Evolutionary conservation across 2,113 vertebrate genomes (phyloP).

Genomic region (Nesoenas mayeri): DNA sequence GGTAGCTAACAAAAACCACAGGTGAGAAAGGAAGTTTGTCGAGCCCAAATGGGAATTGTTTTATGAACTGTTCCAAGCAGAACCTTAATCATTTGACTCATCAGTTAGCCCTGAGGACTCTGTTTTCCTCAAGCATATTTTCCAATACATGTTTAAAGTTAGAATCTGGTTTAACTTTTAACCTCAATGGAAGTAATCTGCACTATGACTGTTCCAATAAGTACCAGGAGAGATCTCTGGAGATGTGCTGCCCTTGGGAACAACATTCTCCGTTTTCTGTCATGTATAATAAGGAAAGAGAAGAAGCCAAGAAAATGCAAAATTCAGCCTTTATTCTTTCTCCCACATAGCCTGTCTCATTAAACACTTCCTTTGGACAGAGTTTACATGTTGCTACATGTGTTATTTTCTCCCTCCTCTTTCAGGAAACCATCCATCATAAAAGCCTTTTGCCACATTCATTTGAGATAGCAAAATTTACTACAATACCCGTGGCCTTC

Average conservation of each 20-base stretch:
- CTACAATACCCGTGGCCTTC: not conserved
- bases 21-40: constrained; percentile 40
- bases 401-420: not conserved
- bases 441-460: not conserved
- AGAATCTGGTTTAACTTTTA: constrained; percentile 32
- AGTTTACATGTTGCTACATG: not conserved
- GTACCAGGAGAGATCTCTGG: not conserved
- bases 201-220: not conserved
- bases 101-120: not conserved
- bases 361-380: not conserved
- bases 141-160: not conserved
- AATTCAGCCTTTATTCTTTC: not conserved
- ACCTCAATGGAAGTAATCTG: not conserved
- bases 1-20: constrained; percentile 34
- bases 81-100: not conserved
- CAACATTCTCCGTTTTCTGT: not conserved
- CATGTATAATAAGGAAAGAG: not conserved
- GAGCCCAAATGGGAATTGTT: not conserved
- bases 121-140: constrained; percentile 19
- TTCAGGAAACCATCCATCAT: not conserved
- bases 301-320: not conserved
- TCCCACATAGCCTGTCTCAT: not conserved
- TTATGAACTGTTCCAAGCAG: constrained; percentile 13
- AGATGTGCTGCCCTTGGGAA: not conserved
- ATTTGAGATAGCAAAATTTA: not conserved